Percentiles rank a stretch among this genome's conserved stretches.
These are phyloP conservation scores for Mugil cephalus DNA, from an alignment of 2,113 vertebrate genomes.

Conservation along the genomic window DNA sequence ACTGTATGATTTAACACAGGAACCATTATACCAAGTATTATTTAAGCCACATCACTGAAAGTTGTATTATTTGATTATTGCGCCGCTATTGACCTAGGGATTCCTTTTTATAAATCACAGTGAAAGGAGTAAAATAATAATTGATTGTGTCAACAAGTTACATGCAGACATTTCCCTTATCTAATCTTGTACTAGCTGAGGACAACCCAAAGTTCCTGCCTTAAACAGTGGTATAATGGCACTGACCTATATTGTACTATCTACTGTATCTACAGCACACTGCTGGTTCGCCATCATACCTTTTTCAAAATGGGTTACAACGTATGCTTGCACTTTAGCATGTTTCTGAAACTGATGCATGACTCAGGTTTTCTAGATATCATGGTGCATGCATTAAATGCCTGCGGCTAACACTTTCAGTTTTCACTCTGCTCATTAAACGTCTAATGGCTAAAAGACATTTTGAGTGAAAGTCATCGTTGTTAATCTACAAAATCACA, in stretches of 20 bases:
- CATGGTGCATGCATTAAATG: too few species aligned
- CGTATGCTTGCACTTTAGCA: background rate
- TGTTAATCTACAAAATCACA: too few species aligned
- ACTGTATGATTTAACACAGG: background rate
- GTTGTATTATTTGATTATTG: background rate
- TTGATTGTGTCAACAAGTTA: constrained; percentile 7
- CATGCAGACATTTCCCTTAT: constrained; percentile 9
- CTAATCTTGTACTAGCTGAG: background rate
- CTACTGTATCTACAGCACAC: background rate
- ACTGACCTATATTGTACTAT: background rate
- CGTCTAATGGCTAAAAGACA: too few species aligned
- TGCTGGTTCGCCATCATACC: background rate
- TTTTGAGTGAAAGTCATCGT: too few species aligned
- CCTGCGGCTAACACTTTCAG: too few species aligned
- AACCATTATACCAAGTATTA: background rate
- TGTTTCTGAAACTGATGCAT: background rate
- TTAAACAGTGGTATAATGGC: background rate
- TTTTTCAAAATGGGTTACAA: background rate
- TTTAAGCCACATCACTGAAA: background rate
- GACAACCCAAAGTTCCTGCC: background rate
- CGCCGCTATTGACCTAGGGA: background rate
- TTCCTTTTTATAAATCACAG: background rate
- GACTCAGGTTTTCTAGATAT: too few species aligned
- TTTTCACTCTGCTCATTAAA: too few species aligned
- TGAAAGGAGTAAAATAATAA: background rate